These are phyloP conservation scores for Leptinotarsa peninsularis DNA, from an alignment of 2,888 invertebrate species.

Conservation along the genomic window DNA sequence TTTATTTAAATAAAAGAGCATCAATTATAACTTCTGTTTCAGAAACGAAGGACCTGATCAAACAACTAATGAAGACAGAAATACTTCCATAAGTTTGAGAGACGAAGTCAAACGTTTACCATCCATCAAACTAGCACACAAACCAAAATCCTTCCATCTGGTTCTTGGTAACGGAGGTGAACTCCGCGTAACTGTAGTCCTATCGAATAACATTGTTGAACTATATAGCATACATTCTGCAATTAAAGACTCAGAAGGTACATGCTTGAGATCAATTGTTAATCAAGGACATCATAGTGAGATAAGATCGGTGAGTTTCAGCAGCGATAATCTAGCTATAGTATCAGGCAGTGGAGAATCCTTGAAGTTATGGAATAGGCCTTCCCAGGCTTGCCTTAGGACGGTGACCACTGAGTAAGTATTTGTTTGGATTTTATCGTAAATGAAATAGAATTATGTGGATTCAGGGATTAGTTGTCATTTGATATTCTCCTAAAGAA, in stretches of 20 bases:
- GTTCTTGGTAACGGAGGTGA: conserved; percentile 79
- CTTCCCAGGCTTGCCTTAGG: conserved; percentile 72
- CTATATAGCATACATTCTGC: conserved; percentile 73
- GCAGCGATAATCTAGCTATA: conserved; percentile 89
- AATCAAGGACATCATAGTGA: conserved; percentile 91
- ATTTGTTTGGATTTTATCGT: too few relatives aligned
- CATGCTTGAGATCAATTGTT: conserved; percentile 74
- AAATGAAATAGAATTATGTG: too few relatives aligned
- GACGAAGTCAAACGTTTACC: conserved; percentile 81
- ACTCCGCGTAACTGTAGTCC: conserved; percentile 74
- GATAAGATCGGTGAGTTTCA: conserved; percentile 87
- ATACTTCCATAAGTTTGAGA: conserved; percentile 69
- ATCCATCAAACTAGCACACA: conserved; percentile 75
- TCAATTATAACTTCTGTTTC: not conserved
- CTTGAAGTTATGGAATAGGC: conserved; percentile 95
- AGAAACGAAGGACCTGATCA: conserved; percentile 54
- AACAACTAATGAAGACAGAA: conserved; percentile 51
- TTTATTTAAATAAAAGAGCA: too few relatives aligned
- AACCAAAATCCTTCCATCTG: conserved; percentile 78
- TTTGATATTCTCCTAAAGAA: too few relatives aligned
- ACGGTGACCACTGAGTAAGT: conserved; percentile 68
- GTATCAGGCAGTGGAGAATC: conserved; percentile 89
- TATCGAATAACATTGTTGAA: conserved; percentile 82
- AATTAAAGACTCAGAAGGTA: conserved; percentile 68
- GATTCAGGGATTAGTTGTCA: too few relatives aligned